phyloP scores from a whole-genome alignment of 2,113 vertebrate genomes.

The Osmerus eperlanus region DNA sequence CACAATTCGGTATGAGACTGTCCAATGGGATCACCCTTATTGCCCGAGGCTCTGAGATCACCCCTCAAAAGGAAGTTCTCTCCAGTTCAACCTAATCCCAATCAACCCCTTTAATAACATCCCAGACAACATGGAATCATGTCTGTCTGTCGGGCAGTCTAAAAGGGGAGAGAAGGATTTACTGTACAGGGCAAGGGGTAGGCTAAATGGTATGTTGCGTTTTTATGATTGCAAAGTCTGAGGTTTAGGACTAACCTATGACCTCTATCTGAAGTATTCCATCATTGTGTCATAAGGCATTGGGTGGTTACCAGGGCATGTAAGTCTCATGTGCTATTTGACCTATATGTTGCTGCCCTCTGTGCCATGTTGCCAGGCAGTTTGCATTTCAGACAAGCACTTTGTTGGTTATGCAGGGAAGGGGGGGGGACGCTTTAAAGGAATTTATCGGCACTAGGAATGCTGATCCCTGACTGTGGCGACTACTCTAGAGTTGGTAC shows the following conservation, averaged over 20 bases:
- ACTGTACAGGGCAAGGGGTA: neutral
- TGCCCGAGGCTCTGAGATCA: constrained; percentile 42
- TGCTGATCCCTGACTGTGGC: constrained; percentile 45
- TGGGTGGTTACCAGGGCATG: constrained; percentile 5
- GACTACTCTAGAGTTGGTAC: neutral
- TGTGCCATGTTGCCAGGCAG: constrained; percentile 36
- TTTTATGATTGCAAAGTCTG: constrained; percentile 30
- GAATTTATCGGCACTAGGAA: constrained; percentile 57
- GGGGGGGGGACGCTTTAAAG: constrained; percentile 23
- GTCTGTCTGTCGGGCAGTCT: neutral
- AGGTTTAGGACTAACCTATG: constrained; percentile 40
- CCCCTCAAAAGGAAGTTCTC: constrained; percentile 18
- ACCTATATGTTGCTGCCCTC: constrained; percentile 35
- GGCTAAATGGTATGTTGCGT: constrained; percentile 34
- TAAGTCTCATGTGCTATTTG: constrained; percentile 23
- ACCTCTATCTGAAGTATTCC: constrained; percentile 52
- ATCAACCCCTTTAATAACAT: constrained; percentile 33
- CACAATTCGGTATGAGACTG: constrained; percentile 43
- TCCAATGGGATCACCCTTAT: constrained; percentile 53
- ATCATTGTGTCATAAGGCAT: constrained; percentile 22
- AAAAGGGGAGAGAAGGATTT: neutral
- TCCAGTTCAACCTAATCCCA: constrained; percentile 35
- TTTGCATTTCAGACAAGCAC: constrained; percentile 12
- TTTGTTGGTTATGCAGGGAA: constrained; percentile 30
- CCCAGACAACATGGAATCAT: constrained; percentile 1